Evolutionary conservation across 2,888 invertebrate genomes (phyloP).

Genomic region (Dasysyrphus tricinctus): DNA sequence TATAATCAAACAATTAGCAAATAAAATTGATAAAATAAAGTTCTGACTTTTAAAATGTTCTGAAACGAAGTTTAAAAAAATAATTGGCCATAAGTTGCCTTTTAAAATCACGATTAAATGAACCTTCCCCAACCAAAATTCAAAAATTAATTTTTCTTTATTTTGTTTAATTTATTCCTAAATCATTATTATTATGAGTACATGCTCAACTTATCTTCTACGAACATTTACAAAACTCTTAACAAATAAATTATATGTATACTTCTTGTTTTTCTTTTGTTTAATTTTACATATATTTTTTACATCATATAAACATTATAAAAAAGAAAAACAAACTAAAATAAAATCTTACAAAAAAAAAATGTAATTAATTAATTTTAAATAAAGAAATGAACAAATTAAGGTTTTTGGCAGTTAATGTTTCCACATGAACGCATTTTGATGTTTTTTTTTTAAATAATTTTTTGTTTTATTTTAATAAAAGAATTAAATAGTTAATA

Average conservation of each 20-base stretch:
- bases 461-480: conserved; percentile 40
- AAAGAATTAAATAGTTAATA: conserved; percentile 56
- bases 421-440: conserved; percentile 71
- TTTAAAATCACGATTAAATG: no score
- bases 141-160: conserved; percentile 13
- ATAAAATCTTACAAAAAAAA: conserved; percentile 13
- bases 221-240: conserved; percentile 70
- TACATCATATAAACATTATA: conserved; percentile 25
- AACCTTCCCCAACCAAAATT: no score
- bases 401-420: conserved; percentile 76
- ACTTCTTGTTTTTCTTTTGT: no score
- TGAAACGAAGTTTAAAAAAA: no score
- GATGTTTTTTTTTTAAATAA: conserved; percentile 25
- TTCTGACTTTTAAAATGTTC: no score
- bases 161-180: conserved; percentile 20
- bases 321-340: conserved; percentile 12
- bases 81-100: no score
- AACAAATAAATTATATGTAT: conserved; percentile 30
- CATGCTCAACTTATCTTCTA: conserved; percentile 47
- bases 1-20: no score
- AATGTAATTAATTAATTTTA: conserved; percentile 24
- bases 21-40: no score
- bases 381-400: conserved; percentile 66
- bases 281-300: conserved; percentile 23
- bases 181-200: conserved; percentile 66